Evolutionary conservation across 2,113 vertebrate species (phyloP).

Genomic region (Hyaena hyaena): DNA sequence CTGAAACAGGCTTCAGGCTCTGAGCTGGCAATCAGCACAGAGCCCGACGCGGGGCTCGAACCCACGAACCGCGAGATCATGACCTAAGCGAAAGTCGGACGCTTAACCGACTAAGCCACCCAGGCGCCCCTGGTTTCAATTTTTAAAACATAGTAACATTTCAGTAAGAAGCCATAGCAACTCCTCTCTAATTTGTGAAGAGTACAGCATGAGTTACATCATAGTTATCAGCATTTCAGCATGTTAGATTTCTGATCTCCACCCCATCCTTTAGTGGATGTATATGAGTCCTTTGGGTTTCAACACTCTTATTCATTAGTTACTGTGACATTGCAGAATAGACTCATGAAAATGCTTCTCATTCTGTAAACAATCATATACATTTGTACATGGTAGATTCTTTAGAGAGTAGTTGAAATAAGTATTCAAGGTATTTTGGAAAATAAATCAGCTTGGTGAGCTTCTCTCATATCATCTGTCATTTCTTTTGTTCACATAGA

Average conservation of each 20-base stretch:
- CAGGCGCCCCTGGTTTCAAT: slow-evolving; percentile 57
- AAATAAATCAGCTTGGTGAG: not conserved
- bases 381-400: not conserved
- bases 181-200: slow-evolving; percentile 76
- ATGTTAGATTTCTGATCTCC: slow-evolving; percentile 69
- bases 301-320: slow-evolving; percentile 69
- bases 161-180: slow-evolving; percentile 79
- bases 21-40: too few relatives aligned
- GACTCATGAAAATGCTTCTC: slow-evolving; percentile 7
- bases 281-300: slow-evolving; percentile 80
- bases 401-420: not conserved
- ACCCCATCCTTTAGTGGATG: slow-evolving; percentile 65
- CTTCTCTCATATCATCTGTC: not conserved
- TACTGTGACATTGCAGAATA: slow-evolving; percentile 59
- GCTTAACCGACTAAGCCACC: too few relatives aligned
- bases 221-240: slow-evolving; percentile 75
- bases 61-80: too few relatives aligned
- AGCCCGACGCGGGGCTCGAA: too few relatives aligned
- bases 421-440: not conserved
- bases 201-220: slow-evolving; percentile 73
- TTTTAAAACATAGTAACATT: slow-evolving; percentile 75
- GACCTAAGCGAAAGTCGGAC: too few relatives aligned
- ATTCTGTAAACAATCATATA: slow-evolving; percentile 14
- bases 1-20: too few relatives aligned
- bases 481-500: not conserved